These are phyloP conservation scores for Tiliacea aurago DNA, from an alignment of 2,888 invertebrate species.

Conservation along the genomic window DNA sequence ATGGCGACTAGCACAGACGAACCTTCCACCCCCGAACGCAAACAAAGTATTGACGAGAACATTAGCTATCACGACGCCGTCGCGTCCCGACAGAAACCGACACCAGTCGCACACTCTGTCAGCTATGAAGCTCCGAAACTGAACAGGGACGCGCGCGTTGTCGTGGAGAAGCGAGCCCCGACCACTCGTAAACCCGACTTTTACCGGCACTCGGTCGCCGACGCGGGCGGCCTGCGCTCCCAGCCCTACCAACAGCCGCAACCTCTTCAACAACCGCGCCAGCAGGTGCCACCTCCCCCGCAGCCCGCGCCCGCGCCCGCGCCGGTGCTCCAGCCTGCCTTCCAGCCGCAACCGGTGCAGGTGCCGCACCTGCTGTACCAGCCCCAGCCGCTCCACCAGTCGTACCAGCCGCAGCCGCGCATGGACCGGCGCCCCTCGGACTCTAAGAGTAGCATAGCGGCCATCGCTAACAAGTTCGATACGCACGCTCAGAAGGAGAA, in stretches of 20 bases:
- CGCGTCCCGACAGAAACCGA: slow-evolving; percentile 73
- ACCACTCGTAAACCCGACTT: slow-evolving; percentile 79
- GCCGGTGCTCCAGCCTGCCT: slow-evolving; percentile 25
- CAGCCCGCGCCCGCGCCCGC: slow-evolving; percentile 24
- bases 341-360: slow-evolving; percentile 40
- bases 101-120: slow-evolving; percentile 77
- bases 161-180: slow-evolving; percentile 79
- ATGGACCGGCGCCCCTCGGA: slow-evolving; percentile 80
- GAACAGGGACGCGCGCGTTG: slow-evolving; percentile 72
- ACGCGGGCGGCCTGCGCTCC: slow-evolving; percentile 63
- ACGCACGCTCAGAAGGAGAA: slow-evolving; percentile 74
- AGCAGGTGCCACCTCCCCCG: slow-evolving; percentile 20
- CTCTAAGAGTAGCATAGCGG: slow-evolving; percentile 82
- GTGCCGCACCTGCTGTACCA: slow-evolving; percentile 46
- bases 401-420: slow-evolving; percentile 63
- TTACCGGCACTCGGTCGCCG: slow-evolving; percentile 85
- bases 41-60: slow-evolving; percentile 76
- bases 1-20: slow-evolving; percentile 67
- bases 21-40: slow-evolving; percentile 79
- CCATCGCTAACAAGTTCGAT: slow-evolving; percentile 85
- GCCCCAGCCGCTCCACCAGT: slow-evolving; percentile 46
- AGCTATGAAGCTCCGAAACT: slow-evolving; percentile 75
- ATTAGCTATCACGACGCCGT: slow-evolving; percentile 78
- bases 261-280: slow-evolving; percentile 29
- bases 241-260: slow-evolving; percentile 48